Percentiles rank a stretch among this genome's conserved stretches.
Evolutionary conservation across 2,888 invertebrate species (phyloP).

Genomic region (Hydraecia micacea): DNA sequence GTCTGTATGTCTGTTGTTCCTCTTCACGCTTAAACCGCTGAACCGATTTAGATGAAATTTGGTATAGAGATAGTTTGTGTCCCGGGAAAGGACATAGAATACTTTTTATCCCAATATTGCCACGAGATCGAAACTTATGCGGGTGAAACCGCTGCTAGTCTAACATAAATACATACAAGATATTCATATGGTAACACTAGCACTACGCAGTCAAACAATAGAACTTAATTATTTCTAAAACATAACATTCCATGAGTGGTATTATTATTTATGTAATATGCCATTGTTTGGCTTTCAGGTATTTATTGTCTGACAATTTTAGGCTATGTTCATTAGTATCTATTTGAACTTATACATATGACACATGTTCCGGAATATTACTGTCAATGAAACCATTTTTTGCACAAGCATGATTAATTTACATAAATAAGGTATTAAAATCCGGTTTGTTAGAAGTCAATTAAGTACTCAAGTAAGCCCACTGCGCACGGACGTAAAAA

Average conservation of each 20-base stretch:
- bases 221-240: slow-evolving; percentile 37
- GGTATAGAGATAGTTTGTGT: too few species aligned
- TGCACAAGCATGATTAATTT: not conserved
- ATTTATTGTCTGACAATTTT: not conserved
- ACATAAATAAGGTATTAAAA: not conserved
- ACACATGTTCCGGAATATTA: not conserved
- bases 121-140: too few species aligned
- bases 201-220: slow-evolving; percentile 18
- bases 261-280: not conserved
- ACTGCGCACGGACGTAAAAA: too few species aligned
- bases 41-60: too few species aligned
- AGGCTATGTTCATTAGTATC: not conserved
- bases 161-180: too few species aligned
- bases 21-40: too few species aligned
- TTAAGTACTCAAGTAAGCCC: slow-evolving; percentile 8
- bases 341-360: not conserved
- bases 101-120: too few species aligned
- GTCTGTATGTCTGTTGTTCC: too few species aligned
- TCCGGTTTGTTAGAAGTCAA: slow-evolving; percentile 8
- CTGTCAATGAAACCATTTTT: not conserved
- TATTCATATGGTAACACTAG: not conserved
- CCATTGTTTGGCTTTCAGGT: slow-evolving; percentile 20
- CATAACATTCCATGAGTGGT: not conserved
- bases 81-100: too few species aligned
- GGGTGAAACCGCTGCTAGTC: too few species aligned